A percentile compares a stretch with the other conserved stretches of the same genome.
Conservation (phyloP, 2,797 vertebrate genomes). For the Notolepis coatsorum region DNA sequence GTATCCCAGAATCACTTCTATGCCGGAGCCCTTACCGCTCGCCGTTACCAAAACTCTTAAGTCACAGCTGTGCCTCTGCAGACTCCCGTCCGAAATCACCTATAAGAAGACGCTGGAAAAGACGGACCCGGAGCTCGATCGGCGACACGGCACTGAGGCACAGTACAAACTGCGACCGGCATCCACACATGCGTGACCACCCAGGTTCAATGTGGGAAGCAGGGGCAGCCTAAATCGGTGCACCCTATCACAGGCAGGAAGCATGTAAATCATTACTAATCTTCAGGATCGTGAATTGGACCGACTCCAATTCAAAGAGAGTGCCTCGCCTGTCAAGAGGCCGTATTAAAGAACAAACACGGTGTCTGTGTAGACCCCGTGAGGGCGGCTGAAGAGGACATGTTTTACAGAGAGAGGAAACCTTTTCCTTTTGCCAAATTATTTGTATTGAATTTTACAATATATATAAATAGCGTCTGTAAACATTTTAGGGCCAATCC, state of each 20-base stretch:
- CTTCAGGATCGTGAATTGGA: constrained; percentile 92
- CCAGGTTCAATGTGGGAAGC: constrained; percentile 73
- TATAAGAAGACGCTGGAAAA: constrained; percentile 42
- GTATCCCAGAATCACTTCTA: constrained; percentile 38
- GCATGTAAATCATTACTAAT: constrained; percentile 95
- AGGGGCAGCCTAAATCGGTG: constrained; percentile 89
- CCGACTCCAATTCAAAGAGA: constrained; percentile 92
- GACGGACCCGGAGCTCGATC: constrained; percentile 19
- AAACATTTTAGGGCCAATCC: too few species aligned
- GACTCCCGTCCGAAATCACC: constrained; percentile 36
- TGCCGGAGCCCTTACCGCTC: constrained; percentile 40
- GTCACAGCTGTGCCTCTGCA: constrained; percentile 43
- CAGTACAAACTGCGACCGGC: constrained; percentile 19
- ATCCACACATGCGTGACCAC: constrained; percentile 18
- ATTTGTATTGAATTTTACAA: too few species aligned
- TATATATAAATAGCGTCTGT: too few species aligned
- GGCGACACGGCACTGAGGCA: constrained; percentile 40
- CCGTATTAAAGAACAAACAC: constrained; percentile 91
- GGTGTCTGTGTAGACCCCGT: constrained; percentile 40
- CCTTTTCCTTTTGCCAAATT: too few species aligned
- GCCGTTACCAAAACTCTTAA: constrained; percentile 19
- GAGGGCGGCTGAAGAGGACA: constrained; percentile 23
- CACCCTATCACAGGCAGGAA: constrained; percentile 90
- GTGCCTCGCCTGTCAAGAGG: constrained; percentile 86
- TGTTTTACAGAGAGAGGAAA: constrained; percentile 7